phyloP scores from a whole-genome alignment of 2,113 vertebrate genomes.

The Corvus moneduloides region DNA sequence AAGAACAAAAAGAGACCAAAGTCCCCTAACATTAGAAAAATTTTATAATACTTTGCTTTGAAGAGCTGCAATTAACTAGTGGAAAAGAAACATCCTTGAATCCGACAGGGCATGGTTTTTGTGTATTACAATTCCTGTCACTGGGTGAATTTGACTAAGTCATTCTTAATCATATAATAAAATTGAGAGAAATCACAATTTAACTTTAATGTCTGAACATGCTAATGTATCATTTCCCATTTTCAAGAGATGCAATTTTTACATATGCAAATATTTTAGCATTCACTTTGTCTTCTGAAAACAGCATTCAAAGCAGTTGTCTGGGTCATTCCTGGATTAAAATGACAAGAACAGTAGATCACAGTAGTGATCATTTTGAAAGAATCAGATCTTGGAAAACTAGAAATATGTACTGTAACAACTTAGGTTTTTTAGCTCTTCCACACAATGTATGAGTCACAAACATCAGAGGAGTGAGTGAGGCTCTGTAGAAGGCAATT shows the following conservation, averaged over 20 bases:
- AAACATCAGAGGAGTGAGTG: accelerated
- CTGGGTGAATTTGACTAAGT: background rate
- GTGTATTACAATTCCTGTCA: background rate
- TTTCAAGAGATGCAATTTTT: background rate
- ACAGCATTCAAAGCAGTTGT: background rate
- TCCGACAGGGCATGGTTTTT: background rate
- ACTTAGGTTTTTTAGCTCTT: background rate
- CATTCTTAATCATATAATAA: background rate
- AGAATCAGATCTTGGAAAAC: background rate
- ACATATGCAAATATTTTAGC: background rate
- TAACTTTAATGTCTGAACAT: background rate
- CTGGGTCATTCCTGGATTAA: background rate
- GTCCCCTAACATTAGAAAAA: background rate
- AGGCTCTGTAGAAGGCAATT: background rate
- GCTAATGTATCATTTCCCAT: background rate
- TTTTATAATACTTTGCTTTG: background rate
- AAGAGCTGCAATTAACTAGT: slow-evolving; percentile 12
- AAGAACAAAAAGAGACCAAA: background rate
- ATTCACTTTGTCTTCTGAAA: background rate
- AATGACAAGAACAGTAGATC: no score
- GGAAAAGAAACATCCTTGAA: background rate
- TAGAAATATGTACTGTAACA: background rate
- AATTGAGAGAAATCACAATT: background rate
- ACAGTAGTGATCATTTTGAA: background rate
- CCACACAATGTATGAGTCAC: background rate